A percentile compares a stretch with the other conserved stretches of the same genome.
Evolutionary conservation across 1,140 invertebrate genomes (phyloP).

Genomic region (Panagrolaimus sp.): DNA sequence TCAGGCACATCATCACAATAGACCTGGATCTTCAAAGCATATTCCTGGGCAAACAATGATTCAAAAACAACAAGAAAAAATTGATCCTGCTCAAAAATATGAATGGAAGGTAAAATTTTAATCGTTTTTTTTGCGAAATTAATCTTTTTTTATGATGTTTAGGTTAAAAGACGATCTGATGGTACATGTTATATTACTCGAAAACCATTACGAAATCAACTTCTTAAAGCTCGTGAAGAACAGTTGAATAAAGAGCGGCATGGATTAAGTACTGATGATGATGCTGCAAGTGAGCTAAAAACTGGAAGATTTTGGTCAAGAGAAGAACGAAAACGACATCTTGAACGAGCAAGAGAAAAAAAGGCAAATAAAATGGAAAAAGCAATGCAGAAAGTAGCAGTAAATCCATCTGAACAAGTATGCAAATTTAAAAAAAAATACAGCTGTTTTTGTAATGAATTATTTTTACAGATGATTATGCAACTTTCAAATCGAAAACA

Average conservation of each 20-base stretch:
- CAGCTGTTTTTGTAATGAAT: neutral
- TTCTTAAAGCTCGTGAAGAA: conserved; percentile 69
- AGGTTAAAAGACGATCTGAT: conserved; percentile 73
- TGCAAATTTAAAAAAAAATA: neutral
- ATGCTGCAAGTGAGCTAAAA: conserved; percentile 75
- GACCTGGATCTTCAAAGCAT: conserved; percentile 8
- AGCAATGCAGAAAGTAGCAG: conserved; percentile 52
- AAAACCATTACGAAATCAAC: conserved; percentile 62
- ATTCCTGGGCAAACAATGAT: neutral
- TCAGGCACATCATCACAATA: neutral
- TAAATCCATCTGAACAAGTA: conserved; percentile 50
- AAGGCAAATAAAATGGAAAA: conserved; percentile 64
- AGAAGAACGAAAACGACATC: conserved; percentile 72
- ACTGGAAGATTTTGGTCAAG: conserved; percentile 75
- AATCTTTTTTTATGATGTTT: conserved; percentile 22
- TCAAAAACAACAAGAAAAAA: neutral
- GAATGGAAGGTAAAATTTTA: conserved; percentile 38
- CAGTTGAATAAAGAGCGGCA: conserved; percentile 69
- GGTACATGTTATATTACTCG: conserved; percentile 74
- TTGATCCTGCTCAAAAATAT: conserved; percentile 22
- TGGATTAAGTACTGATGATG: conserved; percentile 75
- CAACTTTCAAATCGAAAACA: conserved; percentile 64
- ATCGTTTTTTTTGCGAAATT: neutral
- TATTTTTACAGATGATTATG: conserved; percentile 54
- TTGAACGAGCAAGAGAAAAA: conserved; percentile 69